Evolutionary conservation across 2,888 invertebrate genomes (phyloP).

Genomic region (Aleiodes testaceus): DNA sequence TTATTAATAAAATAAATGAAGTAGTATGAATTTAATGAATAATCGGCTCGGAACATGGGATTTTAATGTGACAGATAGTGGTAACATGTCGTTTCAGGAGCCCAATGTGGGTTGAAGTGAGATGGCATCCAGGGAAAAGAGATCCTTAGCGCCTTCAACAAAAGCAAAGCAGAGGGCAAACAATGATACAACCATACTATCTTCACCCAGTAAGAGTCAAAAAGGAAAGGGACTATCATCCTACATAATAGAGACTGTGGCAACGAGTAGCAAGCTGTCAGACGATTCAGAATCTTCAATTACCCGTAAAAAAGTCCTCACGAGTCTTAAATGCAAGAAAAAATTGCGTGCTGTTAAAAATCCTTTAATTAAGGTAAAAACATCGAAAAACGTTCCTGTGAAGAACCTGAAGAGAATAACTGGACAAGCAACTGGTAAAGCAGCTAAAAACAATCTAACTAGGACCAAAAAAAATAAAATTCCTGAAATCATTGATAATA

Average conservation of each 20-base stretch:
- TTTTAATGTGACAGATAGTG: conserved; percentile 47
- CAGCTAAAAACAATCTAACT: conserved; percentile 48
- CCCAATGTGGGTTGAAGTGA: conserved; percentile 73
- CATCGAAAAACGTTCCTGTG: conserved; percentile 64
- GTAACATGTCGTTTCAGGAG: conserved; percentile 64
- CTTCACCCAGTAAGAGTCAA: conserved; percentile 61
- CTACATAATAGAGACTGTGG: conserved; percentile 68
- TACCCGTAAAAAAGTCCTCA: conserved; percentile 68
- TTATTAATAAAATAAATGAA: no score
- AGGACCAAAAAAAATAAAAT: conserved; percentile 60
- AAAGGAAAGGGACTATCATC: conserved; percentile 59
- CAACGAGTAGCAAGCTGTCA: conserved; percentile 68
- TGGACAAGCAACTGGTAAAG: conserved; percentile 39
- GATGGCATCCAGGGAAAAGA: conserved; percentile 74
- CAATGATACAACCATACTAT: conserved; percentile 66
- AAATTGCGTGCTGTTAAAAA: conserved; percentile 65
- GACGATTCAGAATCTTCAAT: conserved; percentile 66
- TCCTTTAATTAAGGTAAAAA: conserved; percentile 66
- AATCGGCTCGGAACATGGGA: neutral
- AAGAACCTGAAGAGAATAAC: conserved; percentile 61
- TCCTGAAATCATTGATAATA: conserved; percentile 44
- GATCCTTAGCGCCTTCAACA: conserved; percentile 70
- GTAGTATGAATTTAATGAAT: no score
- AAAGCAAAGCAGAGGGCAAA: conserved; percentile 71
- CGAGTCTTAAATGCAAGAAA: conserved; percentile 66